These are phyloP conservation scores for Falco columbarius DNA, from an alignment of 2,797 vertebrate genomes.

Conservation along the genomic window DNA sequence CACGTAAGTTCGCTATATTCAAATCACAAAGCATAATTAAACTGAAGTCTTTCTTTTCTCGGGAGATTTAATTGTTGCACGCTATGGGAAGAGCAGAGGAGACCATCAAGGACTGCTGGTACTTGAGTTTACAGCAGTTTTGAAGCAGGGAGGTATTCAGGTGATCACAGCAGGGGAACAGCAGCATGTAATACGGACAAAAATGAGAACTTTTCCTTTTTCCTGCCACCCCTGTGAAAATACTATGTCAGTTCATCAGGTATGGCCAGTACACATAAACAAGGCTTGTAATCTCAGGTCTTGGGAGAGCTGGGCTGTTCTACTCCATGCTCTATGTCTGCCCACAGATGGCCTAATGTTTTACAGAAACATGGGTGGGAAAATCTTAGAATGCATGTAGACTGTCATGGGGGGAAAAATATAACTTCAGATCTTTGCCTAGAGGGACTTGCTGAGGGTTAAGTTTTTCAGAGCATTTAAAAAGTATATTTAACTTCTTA, in stretches of 20 bases:
- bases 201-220: not conserved
- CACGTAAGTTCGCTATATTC: not conserved
- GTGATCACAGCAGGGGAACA: not conserved
- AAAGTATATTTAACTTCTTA: not conserved
- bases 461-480: not conserved
- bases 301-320: not conserved
- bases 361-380: not conserved
- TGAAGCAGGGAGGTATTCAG: not conserved
- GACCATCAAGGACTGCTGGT: not conserved
- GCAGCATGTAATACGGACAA: not conserved
- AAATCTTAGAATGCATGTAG: not conserved
- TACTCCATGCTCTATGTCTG: not conserved
- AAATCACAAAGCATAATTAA: not conserved
- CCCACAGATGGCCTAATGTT: not conserved
- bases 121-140: not conserved
- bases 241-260: not conserved
- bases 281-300: not conserved
- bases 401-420: rapidly evolving
- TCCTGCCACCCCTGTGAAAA: not conserved
- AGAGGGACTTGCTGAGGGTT: not conserved
- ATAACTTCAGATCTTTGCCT: not conserved
- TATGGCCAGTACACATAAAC: not conserved
- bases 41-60: not conserved
- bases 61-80: not conserved
- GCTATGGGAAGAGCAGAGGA: not conserved